Base-by-base conservation (phyloP, 2,113 vertebrate species). In the Sapayoa aenigma region DNA sequence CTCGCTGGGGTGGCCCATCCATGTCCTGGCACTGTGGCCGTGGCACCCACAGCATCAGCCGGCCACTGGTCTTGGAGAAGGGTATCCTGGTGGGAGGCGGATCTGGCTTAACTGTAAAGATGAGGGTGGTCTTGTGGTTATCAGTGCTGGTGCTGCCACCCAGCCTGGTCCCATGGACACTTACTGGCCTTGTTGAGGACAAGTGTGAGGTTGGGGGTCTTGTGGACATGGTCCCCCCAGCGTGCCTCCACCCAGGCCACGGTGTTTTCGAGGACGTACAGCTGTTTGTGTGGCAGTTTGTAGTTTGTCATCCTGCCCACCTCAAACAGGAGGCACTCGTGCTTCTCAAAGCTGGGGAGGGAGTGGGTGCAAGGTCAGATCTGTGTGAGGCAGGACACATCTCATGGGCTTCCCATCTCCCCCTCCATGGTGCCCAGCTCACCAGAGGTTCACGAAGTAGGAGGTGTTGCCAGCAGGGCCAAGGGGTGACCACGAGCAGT, bases 391-490 rank as follows among this genome's bases (percentile, higher is more conserved):
- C n/a, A 22, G 75, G n/a, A 25, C 13, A 8, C 27, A 20, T 31
- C 72, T 76, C 53, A 1, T 1, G 62, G n/a, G 37, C 9, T 71
- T 14, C 22, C 66, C 37, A 6, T 52, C 42, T 37, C 23, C 37
- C 47, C 18, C 13, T 0, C 42, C 8, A 1, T 2, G 3, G 31
- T 21, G 5, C 37, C 15, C 18, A 5, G 60, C 97, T 97, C 89
- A 98, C 98, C 97, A 97, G 41, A 97, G 47, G 10, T 52, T n/a
- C 71, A 98, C 95, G 73, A 53, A 47, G 79, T 98, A 97, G 56
- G 74, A 92, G 77, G 95, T 97, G 55, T 28, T 89, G 15, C 67
- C 44, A 0, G 28, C 0, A 1, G 96, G 52, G 9, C 95, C 94
- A 0, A 37, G 74, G 8, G 97, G 88, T 1, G 52, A 56, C 98